These are phyloP conservation scores for Andrena fulva DNA, from an alignment of 2,888 invertebrate species.

Conservation along the genomic window DNA sequence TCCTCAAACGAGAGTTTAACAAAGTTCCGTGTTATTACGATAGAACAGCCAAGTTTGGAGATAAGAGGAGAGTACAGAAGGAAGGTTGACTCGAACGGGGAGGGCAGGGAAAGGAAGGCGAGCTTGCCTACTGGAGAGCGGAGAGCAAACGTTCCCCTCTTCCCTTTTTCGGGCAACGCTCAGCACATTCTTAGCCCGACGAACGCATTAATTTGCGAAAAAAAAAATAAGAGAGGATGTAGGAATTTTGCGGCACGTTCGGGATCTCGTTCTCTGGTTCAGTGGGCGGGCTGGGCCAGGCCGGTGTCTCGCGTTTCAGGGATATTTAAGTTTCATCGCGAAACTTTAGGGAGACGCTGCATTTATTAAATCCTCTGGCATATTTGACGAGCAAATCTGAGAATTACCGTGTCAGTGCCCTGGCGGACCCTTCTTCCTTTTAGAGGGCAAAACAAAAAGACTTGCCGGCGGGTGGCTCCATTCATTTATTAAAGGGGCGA, in stretches of 20 bases:
- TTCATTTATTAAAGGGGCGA: slow-evolving; percentile 51
- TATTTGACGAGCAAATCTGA: slow-evolving; percentile 63
- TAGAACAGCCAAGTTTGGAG: slow-evolving; percentile 67
- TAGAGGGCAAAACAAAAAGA: background rate
- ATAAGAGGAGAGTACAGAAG: slow-evolving; percentile 61
- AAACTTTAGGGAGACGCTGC: slow-evolving; percentile 66
- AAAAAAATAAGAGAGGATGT: slow-evolving; percentile 24
- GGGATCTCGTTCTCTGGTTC: slow-evolving; percentile 8
- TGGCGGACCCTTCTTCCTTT: background rate
- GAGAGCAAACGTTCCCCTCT: slow-evolving; percentile 60
- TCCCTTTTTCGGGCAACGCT: slow-evolving; percentile 55
- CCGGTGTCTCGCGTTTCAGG: slow-evolving; percentile 38
- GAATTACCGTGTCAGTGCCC: slow-evolving; percentile 54
- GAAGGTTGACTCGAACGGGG: slow-evolving; percentile 52
- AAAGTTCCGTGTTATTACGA: slow-evolving; percentile 73
- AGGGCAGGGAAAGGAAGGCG: background rate
- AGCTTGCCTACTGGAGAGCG: slow-evolving; percentile 58
- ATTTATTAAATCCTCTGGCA: slow-evolving; percentile 66
- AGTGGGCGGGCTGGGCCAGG: background rate
- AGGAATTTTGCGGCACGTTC: slow-evolving; percentile 51
- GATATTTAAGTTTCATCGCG: slow-evolving; percentile 69
- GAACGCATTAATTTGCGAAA: slow-evolving; percentile 62
- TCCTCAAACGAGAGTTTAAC: slow-evolving; percentile 70
- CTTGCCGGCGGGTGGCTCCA: background rate
- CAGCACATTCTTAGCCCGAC: slow-evolving; percentile 67